Base-by-base conservation (phyloP, 2,797 vertebrate species). In the Vultur gryphus region DNA sequence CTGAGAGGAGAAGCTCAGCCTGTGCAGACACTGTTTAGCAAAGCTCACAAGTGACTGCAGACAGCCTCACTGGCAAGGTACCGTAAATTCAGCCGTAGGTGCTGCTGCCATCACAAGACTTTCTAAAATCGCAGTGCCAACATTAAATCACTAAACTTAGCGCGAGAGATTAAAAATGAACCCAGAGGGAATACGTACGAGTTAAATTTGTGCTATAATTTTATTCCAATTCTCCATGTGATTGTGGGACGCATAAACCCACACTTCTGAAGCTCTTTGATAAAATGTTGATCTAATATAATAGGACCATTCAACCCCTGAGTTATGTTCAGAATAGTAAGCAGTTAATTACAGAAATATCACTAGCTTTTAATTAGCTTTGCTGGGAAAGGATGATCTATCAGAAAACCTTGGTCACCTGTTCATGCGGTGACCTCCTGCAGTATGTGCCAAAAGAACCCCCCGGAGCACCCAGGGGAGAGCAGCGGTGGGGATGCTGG, bases 21-120 rank as follows among this genome's bases (percentile, higher is more conserved):
- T 9, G 33, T 9, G 46, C 6, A 1, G 41, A 49, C 6, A 1
- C 31, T 4, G 9, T 13, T 44, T 8, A 16, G 37, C 16, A 15
- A 39, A 78, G 43, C 35, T 57, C 54, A 9, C 16, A 6, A 10
- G 54, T 13, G 61, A 5, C 31, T 31, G 82, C 16, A 33, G 70
- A 8, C 23, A 33, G 21, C 35, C 51, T 35, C 21, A 8, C 19
- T 2, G 2, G 43, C 14, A 6, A 19, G 28, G 43, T 11, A 8
- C 41, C 15, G 0, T 37, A 26, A 61, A 33, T 54, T 11, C 67
- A 61, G 55, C 73, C 3, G 2, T 24, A 46, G 66, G 44, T 33
- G 43, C 62, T 48, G 57, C 75, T n/a, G 41, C 44, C 64, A 7
- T 29, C 64, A 23, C 39, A 33, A 15, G 44, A 16, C 57, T 46